Conservation (phyloP, 2,888 invertebrate species). For the Amiota mariae region DNA sequence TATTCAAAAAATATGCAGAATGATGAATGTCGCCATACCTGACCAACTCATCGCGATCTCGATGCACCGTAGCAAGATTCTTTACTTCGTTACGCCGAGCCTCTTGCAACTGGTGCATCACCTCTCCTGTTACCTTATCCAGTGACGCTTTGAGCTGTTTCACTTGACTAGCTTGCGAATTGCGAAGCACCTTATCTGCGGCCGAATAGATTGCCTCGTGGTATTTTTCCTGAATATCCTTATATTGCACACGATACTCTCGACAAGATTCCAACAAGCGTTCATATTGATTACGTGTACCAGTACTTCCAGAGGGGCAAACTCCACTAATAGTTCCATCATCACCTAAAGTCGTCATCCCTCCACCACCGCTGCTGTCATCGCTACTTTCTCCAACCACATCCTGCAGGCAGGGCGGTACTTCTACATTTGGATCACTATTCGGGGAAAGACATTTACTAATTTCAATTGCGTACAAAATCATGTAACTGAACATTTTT, state of each 20-base stretch:
- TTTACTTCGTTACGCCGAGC: constrained; percentile 91
- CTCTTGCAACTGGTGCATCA: constrained; percentile 87
- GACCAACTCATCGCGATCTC: constrained; percentile 93
- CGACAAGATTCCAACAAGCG: constrained; percentile 78
- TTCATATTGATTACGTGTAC: constrained; percentile 79
- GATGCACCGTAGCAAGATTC: constrained; percentile 87
- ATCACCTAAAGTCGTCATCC: constrained; percentile 46
- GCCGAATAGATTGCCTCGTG: constrained; percentile 84
- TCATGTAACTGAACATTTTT: no score
- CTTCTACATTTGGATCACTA: constrained; percentile 72
- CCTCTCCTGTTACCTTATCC: constrained; percentile 82
- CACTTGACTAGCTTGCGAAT: constrained; percentile 86
- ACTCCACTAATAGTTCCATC: constrained; percentile 68
- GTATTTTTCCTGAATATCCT: constrained; percentile 87
- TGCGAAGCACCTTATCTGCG: constrained; percentile 86
- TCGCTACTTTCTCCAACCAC: constrained; percentile 73
- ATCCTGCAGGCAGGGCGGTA: constrained; percentile 74
- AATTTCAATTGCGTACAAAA: constrained; percentile 62
- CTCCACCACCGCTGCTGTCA: constrained; percentile 60
- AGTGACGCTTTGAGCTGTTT: constrained; percentile 83
- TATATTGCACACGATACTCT: constrained; percentile 82
- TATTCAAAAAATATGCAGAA: constrained; percentile 4
- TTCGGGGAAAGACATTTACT: constrained; percentile 69
- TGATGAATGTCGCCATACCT: constrained; percentile 76
- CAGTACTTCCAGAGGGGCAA: constrained; percentile 72